Conservation (phyloP, 2,888 invertebrate species). For the Anaspis maculata region DNA sequence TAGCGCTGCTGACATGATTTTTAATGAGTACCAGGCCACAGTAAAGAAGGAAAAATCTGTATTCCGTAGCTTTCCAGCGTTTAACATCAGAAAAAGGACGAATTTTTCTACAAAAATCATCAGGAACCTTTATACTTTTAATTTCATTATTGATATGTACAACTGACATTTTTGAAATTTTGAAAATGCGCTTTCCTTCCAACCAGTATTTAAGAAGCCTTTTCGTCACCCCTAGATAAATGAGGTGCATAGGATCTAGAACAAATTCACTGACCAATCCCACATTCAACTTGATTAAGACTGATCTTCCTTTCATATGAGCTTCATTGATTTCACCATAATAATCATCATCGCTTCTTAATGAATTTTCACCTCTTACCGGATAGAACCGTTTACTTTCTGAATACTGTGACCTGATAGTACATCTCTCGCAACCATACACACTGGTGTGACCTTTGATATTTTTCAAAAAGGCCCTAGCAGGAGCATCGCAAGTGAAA, state of each 20-base stretch:
- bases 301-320: slow-evolving; percentile 2
- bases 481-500: slow-evolving; percentile 6
- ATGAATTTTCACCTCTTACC: neutral
- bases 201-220: slow-evolving; percentile 2
- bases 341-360: slow-evolving; percentile 1
- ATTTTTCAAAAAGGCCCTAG: slow-evolving; percentile 3
- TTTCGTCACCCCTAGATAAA: slow-evolving; percentile 7
- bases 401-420: neutral
- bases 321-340: neutral
- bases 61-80: slow-evolving; percentile 8
- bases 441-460: slow-evolving; percentile 6
- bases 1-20: neutral
- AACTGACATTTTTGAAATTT: slow-evolving; percentile 1
- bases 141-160: neutral
- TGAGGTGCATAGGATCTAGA: slow-evolving; percentile 7
- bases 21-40: neutral
- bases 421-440: slow-evolving; percentile 6
- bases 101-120: neutral
- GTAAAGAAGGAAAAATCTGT: slow-evolving; percentile 3
- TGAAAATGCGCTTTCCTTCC: slow-evolving; percentile 1
- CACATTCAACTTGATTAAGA: slow-evolving; percentile 3
- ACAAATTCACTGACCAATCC: slow-evolving; percentile 4
- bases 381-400: slow-evolving; percentile 3
- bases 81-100: neutral
- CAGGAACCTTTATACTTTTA: neutral